A percentile compares a stretch with the other conserved stretches of the same genome.
Evolutionary conservation across 2,113 vertebrate genomes (phyloP).

Genomic region (Megalops atlanticus): DNA sequence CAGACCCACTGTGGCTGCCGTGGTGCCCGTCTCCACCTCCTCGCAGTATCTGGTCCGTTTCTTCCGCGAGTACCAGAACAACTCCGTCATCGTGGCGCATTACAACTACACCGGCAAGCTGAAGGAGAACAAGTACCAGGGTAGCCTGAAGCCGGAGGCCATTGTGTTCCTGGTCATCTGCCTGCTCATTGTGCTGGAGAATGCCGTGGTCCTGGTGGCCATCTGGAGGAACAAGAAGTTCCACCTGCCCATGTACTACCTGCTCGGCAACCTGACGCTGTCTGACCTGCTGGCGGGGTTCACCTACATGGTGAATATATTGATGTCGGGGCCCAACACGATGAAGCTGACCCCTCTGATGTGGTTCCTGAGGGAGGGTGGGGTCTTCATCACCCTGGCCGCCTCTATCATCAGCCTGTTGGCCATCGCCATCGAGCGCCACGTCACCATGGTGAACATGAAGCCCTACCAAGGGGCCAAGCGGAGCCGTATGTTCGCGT

Average conservation of each 20-base stretch:
- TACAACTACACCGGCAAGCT: constrained; percentile 89
- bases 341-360: constrained; percentile 78
- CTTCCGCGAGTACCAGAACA: constrained; percentile 72
- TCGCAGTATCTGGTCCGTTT: constrained; percentile 49
- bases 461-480: constrained; percentile 72
- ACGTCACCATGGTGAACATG: constrained; percentile 83
- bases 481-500: constrained; percentile 70
- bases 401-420: constrained; percentile 85
- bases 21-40: background rate
- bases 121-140: constrained; percentile 69
- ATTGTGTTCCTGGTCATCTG: constrained; percentile 78
- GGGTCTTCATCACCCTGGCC: constrained; percentile 83
- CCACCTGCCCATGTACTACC: constrained; percentile 87
- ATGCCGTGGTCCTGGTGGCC: constrained; percentile 80
- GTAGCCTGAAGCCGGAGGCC: constrained; percentile 72
- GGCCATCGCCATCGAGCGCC: constrained; percentile 86
- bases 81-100: constrained; percentile 72
- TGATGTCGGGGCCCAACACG: constrained; percentile 80
- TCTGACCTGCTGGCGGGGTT: constrained; percentile 86
- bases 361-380: constrained; percentile 87
- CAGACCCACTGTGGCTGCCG: background rate
- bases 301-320: constrained; percentile 83
- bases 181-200: constrained; percentile 83
- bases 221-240: constrained; percentile 88
- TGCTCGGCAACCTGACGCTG: constrained; percentile 85